phyloP scores from a whole-genome alignment of 1,140 invertebrate species.

The Eciton burchellii region DNA sequence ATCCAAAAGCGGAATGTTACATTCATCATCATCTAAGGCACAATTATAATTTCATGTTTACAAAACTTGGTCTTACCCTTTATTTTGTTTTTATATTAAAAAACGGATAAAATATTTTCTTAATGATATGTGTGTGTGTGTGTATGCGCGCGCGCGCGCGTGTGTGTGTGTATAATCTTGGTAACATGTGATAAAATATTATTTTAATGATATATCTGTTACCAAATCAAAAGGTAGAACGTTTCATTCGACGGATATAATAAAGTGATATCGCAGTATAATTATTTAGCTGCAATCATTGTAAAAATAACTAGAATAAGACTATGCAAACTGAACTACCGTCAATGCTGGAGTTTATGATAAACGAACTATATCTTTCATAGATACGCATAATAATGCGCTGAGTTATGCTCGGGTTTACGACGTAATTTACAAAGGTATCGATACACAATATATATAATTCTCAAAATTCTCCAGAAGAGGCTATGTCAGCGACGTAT shows the following conservation, averaged over 20 bases:
- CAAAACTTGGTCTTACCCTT: too few relatives aligned
- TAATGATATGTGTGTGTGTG: neutral
- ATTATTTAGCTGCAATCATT: neutral
- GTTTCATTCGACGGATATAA: neutral
- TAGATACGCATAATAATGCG: too few relatives aligned
- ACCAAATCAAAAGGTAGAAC: neutral
- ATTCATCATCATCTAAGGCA: conserved; percentile 89
- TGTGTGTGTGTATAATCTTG: too few relatives aligned
- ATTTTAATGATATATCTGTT: neutral
- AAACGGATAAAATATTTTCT: neutral
- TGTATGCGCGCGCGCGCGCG: too few relatives aligned
- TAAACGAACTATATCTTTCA: neutral
- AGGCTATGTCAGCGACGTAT: too few relatives aligned
- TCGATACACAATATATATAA: neutral
- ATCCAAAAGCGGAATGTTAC: conserved; percentile 92
- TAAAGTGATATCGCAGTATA: neutral
- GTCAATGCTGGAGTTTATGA: neutral
- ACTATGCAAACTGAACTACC: neutral
- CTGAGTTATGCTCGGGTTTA: too few relatives aligned
- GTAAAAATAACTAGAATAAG: conserved; percentile 12
- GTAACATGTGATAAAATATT: neutral
- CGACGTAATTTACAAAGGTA: too few relatives aligned
- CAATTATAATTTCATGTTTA: conserved; percentile 8
- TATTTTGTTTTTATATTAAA: too few relatives aligned
- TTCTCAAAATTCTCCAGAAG: too few relatives aligned